These are phyloP conservation scores for Pseudococcus jackbeardsleyi DNA, from an alignment of 2,888 invertebrate species.

Conservation along the genomic window DNA sequence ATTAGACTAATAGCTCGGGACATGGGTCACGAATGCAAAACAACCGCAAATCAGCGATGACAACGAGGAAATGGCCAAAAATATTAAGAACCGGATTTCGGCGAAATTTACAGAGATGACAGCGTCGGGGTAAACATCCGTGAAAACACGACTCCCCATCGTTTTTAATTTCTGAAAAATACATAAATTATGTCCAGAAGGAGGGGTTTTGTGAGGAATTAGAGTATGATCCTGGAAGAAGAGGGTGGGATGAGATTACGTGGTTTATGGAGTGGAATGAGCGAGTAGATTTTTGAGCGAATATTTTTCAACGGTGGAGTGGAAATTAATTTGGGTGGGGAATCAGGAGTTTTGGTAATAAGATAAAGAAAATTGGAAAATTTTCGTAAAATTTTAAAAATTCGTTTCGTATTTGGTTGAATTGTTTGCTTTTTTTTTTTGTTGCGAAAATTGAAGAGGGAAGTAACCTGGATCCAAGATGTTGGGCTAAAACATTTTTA, in stretches of 20 bases:
- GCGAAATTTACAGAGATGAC: not conserved
- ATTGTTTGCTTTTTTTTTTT: too few species aligned
- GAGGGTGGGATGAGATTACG: not conserved
- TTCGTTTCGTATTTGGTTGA: too few species aligned
- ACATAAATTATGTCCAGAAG: not conserved
- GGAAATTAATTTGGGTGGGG: not conserved
- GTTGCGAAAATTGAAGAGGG: too few species aligned
- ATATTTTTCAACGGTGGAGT: not conserved
- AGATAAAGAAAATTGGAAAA: too few species aligned
- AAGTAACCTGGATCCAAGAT: too few species aligned
- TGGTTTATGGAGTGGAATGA: not conserved
- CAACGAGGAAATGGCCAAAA: conserved; percentile 34
- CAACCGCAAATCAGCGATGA: conserved; percentile 24
- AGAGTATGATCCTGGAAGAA: not conserved
- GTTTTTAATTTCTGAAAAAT: not conserved
- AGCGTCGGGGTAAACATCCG: not conserved
- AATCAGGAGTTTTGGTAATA: too few species aligned
- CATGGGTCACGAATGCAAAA: conserved; percentile 41
- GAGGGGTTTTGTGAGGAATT: not conserved
- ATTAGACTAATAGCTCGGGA: conserved; percentile 27
- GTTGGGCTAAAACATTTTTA: too few species aligned
- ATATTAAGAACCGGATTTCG: conserved; percentile 37
- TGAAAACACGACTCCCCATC: not conserved
- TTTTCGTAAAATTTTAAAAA: too few species aligned
- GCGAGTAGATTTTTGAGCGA: not conserved